Percentiles rank a stretch among this genome's conserved stretches.
Evolutionary conservation across 2,797 vertebrate genomes (phyloP).

Genomic region (Chaetodon trifasciatus): DNA sequence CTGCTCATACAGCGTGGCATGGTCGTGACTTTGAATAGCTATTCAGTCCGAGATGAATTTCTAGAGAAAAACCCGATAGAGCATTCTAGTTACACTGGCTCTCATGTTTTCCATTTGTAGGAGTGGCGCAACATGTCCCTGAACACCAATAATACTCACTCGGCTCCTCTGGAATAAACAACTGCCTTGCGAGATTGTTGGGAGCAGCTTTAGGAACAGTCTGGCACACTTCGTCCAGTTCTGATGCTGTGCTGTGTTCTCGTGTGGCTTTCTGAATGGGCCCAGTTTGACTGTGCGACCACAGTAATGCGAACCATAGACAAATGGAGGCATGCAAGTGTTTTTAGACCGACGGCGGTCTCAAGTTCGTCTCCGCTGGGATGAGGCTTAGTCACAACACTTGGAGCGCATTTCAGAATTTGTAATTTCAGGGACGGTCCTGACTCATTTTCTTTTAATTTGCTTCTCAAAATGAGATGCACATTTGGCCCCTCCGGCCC

Average conservation of each 20-base stretch:
- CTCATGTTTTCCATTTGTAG: conserved; percentile 39
- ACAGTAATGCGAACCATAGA: conserved; percentile 75
- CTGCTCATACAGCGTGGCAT: conserved; percentile 61
- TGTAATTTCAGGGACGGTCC: conserved; percentile 42
- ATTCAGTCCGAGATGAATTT: conserved; percentile 37
- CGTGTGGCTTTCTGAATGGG: conserved; percentile 71
- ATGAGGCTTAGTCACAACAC: conserved; percentile 66
- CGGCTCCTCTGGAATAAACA: conserved; percentile 33
- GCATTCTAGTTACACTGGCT: not conserved
- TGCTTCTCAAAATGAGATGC: conserved; percentile 41
- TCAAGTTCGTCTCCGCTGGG: conserved; percentile 51
- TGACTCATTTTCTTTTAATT: conserved; percentile 43
- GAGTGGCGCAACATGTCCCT: not conserved
- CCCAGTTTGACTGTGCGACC: conserved; percentile 74
- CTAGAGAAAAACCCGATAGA: conserved; percentile 9
- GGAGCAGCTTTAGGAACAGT: conserved; percentile 30
- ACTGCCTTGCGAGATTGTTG: not conserved
- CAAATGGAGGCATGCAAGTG: conserved; percentile 67
- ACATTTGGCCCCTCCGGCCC: conserved; percentile 23
- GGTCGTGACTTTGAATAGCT: conserved; percentile 59
- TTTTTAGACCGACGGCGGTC: conserved; percentile 66
- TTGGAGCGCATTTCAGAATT: conserved; percentile 47
- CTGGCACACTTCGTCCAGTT: conserved; percentile 30
- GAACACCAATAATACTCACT: not conserved
- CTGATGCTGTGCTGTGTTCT: conserved; percentile 45